Evolutionary conservation across 2,113 vertebrate genomes (phyloP), one percentile per base, ranked within the genome.

Genomic region (Mastomys coucha): DNA sequence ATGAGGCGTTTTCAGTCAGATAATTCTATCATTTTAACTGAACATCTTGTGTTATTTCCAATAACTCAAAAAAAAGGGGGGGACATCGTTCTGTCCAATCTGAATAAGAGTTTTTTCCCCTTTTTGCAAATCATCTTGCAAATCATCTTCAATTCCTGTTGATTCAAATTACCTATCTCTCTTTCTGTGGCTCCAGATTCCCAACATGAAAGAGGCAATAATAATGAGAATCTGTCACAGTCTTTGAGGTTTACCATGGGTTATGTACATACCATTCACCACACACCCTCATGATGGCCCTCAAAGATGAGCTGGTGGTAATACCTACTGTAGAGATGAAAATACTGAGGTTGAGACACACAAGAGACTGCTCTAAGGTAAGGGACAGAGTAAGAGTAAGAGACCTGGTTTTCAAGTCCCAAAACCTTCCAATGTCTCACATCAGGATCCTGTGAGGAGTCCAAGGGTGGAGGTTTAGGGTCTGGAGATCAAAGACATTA

Each of bases 11-110:
- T 88, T 45, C 58, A 39, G 80, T 94, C 14, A 60, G 80, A 60
- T 42, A 63, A 39, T 28, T n/a, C 56, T 42, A 42, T 84, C 2
- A 13, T 17, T 82, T 91, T 87, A 89, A 39, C 31, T 86, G 19
- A 72, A 88, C 56, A 26, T 81, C 42, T 45, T 72, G 14, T 36
- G 24, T 76, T 93, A 76, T 91, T 91, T 95, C 86, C 80, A 91
- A 42, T 60, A 78, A 87, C 36, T 24, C 20, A 17, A 69, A n/a
- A 77, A 75, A 42, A 72, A 3, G 8, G n/a, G 4, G 12, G 56
- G 56, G 10, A 17, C 36, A 16, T 24, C 22, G 17, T 28, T 31
- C 51, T 60, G 7, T 26, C 81, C 70, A 60, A 45, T 16, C 65
- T 65, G 45, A 31, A 53, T 7, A 42, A 56, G 2, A 45, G 42